phyloP scores from a whole-genome alignment of 2,113 vertebrate genomes.

The Hipposideros armiger region DNA sequence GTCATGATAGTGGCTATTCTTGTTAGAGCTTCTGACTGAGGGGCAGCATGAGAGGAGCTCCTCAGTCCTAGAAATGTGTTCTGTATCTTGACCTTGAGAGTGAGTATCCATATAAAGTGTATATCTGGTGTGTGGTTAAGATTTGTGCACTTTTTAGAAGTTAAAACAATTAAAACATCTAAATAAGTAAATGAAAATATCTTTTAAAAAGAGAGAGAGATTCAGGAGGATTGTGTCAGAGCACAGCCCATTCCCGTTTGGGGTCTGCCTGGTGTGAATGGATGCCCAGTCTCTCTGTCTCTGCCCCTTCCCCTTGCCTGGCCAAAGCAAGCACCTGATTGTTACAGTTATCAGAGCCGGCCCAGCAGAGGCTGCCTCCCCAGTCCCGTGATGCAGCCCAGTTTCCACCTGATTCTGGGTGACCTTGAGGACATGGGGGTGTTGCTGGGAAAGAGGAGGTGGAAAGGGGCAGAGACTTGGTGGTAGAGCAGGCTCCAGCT shows the following conservation, averaged over 20 bases:
- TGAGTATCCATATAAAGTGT: neutral
- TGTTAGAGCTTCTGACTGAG: neutral
- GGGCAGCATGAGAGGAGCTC: neutral
- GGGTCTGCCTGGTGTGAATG: neutral
- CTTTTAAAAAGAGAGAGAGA: neutral
- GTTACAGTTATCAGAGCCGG: constrained; percentile 61
- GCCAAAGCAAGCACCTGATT: neutral
- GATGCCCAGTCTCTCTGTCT: neutral
- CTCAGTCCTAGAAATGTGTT: neutral
- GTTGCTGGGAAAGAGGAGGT: constrained; percentile 59
- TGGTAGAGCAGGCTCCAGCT: neutral
- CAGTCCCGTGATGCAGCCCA: constrained; percentile 60
- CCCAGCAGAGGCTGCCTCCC: neutral
- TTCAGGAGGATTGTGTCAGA: neutral
- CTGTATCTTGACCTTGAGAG: neutral
- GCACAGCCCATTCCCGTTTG: neutral
- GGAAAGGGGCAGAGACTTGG: neutral
- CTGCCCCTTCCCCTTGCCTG: neutral
- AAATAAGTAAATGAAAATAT: neutral
- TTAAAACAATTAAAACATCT: neutral
- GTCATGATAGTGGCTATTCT: neutral
- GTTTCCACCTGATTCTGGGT: neutral
- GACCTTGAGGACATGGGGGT: neutral
- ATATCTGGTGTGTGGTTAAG: neutral
- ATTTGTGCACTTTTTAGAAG: neutral